phyloP scores from a whole-genome alignment of 2,797 vertebrate genomes.

The Trichosurus vulpecula region DNA sequence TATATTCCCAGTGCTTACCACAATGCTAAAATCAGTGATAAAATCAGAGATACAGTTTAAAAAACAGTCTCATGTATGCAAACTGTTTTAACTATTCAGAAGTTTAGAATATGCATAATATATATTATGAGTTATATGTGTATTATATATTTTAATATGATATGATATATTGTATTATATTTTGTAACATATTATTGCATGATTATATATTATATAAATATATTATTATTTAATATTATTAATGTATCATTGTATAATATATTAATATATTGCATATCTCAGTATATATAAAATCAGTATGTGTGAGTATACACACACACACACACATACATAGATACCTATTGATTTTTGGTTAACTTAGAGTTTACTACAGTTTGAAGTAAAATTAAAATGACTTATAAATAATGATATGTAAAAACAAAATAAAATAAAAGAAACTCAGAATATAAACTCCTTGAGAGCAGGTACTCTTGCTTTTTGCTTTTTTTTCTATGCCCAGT shows the following conservation, averaged over 20 bases:
- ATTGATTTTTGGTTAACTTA: neutral
- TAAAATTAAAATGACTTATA: neutral
- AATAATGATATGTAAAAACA: neutral
- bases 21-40: neutral
- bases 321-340: neutral
- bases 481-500: neutral
- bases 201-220: neutral
- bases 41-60: neutral
- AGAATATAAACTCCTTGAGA: neutral
- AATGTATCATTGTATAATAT: neutral
- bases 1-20: neutral
- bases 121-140: too few relatives aligned
- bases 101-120: neutral
- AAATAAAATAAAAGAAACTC: neutral
- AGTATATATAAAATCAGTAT: neutral
- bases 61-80: neutral
- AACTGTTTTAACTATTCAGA: neutral
- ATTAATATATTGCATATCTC: neutral
- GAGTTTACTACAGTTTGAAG: neutral
- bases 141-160: neutral
- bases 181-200: neutral
- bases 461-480: neutral
- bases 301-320: neutral
- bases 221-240: neutral
- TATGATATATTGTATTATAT: neutral